Base-by-base conservation (phyloP, 2,113 vertebrate genomes). In the Ceyx melanurus region DNA sequence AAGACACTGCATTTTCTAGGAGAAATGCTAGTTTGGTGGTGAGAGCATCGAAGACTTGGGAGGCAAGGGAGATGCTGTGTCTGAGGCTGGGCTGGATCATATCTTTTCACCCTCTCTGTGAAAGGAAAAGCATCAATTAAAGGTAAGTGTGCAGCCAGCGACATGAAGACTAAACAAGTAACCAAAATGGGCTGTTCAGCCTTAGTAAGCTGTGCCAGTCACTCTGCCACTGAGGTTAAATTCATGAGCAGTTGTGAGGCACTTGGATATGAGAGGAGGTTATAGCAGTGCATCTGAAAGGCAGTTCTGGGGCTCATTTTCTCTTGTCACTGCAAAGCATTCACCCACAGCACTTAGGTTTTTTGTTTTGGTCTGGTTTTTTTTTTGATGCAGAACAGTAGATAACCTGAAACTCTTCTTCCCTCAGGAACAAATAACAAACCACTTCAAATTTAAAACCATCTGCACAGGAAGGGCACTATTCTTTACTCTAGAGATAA, bases 21-120 rank as follows among this genome's bases (percentile, higher is more conserved):
- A 81, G 43, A 51, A 66, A 61, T 28, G 37, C 22, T 31, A 31
- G 8, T 50, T 82, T 5, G 18, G 17, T 50, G 58, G 25, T 6
- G 20, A 86, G 58, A 91, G 33, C 46, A n/a, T 0, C 62, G 56
- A 66, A 80, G 6, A 23, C 10, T 23, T 46, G 40, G 37, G 42
- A 94, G 46, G 76, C 3, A 40, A 68, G 53, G 42, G 71, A 43
- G 79, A 25, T 0, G 0, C 53, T 0, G 2, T 11, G 25, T 57
- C 53, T 66, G 86, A 87, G 58, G 40, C 5, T 51, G 43, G 48
- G 45, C 40, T 76, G 62, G 53, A 35, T 40, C 60, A 57, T 65
- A 33, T 43, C 6, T 70, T 75, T 54, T 13, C 67, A 68, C 43
- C 48, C 48, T 31, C 53, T 13, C 40, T 42, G 8, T 45, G 43